phyloP scores from a whole-genome alignment of 1,140 invertebrate genomes.

The Lepidurus packardi region DNA sequence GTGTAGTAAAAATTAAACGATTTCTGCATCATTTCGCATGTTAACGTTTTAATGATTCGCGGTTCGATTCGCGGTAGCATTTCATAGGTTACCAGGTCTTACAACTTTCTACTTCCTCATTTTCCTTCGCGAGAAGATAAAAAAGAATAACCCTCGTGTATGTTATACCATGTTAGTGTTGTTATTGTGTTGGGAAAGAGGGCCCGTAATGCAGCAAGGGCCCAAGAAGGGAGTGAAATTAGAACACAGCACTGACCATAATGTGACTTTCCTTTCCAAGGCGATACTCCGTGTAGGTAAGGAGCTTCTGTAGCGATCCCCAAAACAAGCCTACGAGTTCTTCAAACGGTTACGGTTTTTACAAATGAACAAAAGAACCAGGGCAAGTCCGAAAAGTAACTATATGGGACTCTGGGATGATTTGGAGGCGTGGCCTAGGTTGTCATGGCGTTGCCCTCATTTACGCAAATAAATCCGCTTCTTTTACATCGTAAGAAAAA shows the following conservation, averaged over 20 bases:
- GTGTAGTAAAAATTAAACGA: too few species aligned
- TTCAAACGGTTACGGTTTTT: neutral
- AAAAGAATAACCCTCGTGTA: neutral
- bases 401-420: too few species aligned
- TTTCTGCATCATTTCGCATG: too few species aligned
- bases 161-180: neutral
- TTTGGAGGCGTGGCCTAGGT: neutral
- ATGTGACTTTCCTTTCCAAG: neutral
- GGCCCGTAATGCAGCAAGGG: neutral
- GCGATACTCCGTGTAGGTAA: neutral
- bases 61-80: neutral
- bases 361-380: slow-evolving; percentile 9
- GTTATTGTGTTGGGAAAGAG: neutral
- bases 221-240: neutral
- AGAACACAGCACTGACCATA: neutral
- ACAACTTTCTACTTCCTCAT: slow-evolving; percentile 5
- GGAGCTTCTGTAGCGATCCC: neutral
- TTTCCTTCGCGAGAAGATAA: neutral
- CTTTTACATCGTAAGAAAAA: neutral
- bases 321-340: neutral
- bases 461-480: neutral
- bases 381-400: neutral
- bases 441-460: neutral
- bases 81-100: neutral
- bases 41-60: neutral